These are phyloP conservation scores for Melozone crissalis DNA, from an alignment of 2,113 vertebrate species.

Conservation along the genomic window DNA sequence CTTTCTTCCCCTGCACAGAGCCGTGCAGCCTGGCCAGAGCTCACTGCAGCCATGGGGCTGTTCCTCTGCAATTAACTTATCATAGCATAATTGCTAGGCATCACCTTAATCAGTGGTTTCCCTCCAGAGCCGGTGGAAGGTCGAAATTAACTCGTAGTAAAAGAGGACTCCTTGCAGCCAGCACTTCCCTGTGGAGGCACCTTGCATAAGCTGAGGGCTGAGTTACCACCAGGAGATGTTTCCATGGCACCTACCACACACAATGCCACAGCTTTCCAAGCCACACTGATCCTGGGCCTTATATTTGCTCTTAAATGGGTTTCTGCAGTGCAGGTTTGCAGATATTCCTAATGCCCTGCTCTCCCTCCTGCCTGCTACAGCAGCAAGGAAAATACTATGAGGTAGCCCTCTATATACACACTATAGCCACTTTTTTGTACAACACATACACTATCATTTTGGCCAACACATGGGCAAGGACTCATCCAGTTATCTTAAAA, in stretches of 20 bases:
- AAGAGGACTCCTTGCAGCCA: neutral
- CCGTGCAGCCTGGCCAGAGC: neutral
- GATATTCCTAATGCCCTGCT: neutral
- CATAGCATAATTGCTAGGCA: neutral
- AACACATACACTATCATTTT: neutral
- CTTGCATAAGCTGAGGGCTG: neutral
- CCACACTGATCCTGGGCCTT: fast-evolving
- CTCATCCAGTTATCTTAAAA: neutral
- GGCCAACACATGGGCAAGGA: fast-evolving
- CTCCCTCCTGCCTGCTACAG: neutral
- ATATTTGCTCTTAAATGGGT: neutral
- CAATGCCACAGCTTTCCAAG: neutral
- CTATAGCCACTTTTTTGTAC: neutral
- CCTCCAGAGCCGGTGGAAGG: neutral
- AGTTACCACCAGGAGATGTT: slow-evolving; percentile 25
- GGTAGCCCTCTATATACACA: fast-evolving
- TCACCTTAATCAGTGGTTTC: neutral
- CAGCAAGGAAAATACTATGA: neutral
- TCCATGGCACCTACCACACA: slow-evolving; percentile 36
- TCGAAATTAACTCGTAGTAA: neutral
- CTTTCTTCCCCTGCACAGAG: neutral
- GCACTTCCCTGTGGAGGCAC: neutral
- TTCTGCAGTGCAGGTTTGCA: neutral
- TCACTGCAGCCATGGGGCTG: neutral
- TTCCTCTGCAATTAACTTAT: neutral